These are phyloP conservation scores for Gymnothorax reevesii DNA, from an alignment of 2,797 vertebrate species.

Conservation along the genomic window DNA sequence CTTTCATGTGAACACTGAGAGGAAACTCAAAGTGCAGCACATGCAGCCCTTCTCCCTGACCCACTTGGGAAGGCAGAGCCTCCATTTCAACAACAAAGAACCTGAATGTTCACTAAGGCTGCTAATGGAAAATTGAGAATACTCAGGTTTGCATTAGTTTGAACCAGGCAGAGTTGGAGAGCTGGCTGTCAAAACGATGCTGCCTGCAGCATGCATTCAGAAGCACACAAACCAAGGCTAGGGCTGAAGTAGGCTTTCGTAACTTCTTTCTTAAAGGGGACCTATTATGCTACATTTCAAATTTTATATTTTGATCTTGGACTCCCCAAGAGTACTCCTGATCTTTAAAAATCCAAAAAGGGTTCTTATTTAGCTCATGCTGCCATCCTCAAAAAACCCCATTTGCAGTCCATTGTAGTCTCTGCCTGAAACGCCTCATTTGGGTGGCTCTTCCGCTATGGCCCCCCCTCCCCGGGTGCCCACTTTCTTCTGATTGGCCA, in stretches of 20 bases:
- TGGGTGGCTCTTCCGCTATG: too few species aligned
- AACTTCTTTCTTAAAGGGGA: too few species aligned
- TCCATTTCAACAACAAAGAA: not conserved
- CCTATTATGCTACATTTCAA: too few species aligned
- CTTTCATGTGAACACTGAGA: not conserved
- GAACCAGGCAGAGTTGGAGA: not conserved
- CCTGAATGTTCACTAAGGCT: not conserved
- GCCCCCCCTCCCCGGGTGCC: too few species aligned
- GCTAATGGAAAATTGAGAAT: slow-evolving; percentile 7
- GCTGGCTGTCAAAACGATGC: not conserved
- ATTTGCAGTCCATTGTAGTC: too few species aligned
- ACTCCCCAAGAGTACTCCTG: too few species aligned
- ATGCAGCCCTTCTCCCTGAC: not conserved
- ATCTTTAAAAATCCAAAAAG: too few species aligned
- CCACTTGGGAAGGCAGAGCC: not conserved
- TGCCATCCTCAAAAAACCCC: too few species aligned
- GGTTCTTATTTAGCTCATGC: too few species aligned
- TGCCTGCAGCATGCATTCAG: not conserved
- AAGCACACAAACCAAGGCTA: not conserved
- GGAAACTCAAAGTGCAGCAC: not conserved
- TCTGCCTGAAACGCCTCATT: too few species aligned
- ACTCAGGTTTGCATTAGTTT: not conserved
- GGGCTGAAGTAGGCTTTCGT: not conserved
- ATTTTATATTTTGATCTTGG: too few species aligned
- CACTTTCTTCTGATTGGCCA: too few species aligned